These are phyloP conservation scores for Heliothis virescens DNA, from an alignment of 1,140 invertebrate genomes.

Conservation along the genomic window DNA sequence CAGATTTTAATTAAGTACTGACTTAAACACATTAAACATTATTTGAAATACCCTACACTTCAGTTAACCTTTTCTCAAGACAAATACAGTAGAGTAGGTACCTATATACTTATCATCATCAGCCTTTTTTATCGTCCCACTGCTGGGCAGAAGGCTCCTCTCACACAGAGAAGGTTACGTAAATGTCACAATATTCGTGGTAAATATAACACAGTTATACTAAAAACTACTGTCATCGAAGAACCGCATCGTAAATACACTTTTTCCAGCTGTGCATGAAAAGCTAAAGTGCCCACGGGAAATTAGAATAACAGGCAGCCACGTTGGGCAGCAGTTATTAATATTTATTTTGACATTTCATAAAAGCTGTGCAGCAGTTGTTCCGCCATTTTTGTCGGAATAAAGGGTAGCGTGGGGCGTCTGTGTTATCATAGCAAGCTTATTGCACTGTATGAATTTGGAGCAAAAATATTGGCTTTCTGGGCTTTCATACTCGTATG, in stretches of 20 bases:
- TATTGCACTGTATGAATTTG: no score
- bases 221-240: not conserved
- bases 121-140: no score
- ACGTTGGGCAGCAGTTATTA: conserved; percentile 5
- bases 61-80: no score
- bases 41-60: no score
- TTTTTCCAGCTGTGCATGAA: conserved; percentile 11
- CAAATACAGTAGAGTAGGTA: no score
- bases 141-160: no score
- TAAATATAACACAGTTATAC: not conserved
- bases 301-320: conserved; percentile 23
- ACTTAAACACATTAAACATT: no score
- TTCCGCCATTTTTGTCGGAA: conserved; percentile 6
- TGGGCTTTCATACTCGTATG: no score
- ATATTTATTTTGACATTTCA: conserved; percentile 41
- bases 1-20: no score
- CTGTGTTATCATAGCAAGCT: not conserved
- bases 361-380: conserved; percentile 1
- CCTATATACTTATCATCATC: no score
- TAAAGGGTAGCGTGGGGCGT: not conserved
- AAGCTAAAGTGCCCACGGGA: conserved; percentile 31
- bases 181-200: not conserved
- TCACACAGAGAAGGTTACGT: no score
- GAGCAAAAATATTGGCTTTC: no score
- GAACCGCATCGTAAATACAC: not conserved